Conservation (phyloP, 2,888 invertebrate species). For the Cephus spinipes region DNA sequence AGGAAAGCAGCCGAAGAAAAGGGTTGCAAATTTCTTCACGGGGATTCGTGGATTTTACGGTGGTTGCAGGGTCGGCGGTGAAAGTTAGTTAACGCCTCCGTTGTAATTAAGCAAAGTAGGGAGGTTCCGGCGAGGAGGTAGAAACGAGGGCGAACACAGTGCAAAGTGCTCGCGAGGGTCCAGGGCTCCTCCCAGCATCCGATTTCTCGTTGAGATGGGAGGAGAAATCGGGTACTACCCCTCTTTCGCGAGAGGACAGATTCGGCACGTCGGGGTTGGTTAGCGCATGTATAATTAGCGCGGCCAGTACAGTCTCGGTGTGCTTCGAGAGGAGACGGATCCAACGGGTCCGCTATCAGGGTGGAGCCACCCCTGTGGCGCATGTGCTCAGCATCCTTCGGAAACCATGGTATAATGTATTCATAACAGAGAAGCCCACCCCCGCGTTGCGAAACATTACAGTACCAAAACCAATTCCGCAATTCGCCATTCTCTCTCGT, state of each 20-base stretch:
- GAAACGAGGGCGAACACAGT: constrained; percentile 28
- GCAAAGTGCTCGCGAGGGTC: constrained; percentile 27
- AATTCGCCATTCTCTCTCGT: constrained; percentile 1
- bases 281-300: constrained; percentile 64
- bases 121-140: constrained; percentile 35
- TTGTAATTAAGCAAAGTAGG: constrained; percentile 62
- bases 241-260: constrained; percentile 31
- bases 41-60: neutral
- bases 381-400: constrained; percentile 62
- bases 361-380: constrained; percentile 59
- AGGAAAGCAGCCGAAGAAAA: neutral
- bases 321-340: constrained; percentile 16
- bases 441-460: neutral
- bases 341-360: constrained; percentile 37
- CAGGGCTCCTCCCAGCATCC: constrained; percentile 51
- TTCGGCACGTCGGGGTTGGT: constrained; percentile 46
- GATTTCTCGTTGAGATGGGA: constrained; percentile 10
- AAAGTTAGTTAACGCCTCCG: constrained; percentile 63
- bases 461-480: constrained; percentile 8
- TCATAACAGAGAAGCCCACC: constrained; percentile 55
- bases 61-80: constrained; percentile 15
- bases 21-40: neutral
- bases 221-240: neutral
- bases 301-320: constrained; percentile 26
- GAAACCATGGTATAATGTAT: constrained; percentile 59